These are phyloP conservation scores for Colletes gigas DNA, from an alignment of 1,140 invertebrate genomes.

Conservation along the genomic window DNA sequence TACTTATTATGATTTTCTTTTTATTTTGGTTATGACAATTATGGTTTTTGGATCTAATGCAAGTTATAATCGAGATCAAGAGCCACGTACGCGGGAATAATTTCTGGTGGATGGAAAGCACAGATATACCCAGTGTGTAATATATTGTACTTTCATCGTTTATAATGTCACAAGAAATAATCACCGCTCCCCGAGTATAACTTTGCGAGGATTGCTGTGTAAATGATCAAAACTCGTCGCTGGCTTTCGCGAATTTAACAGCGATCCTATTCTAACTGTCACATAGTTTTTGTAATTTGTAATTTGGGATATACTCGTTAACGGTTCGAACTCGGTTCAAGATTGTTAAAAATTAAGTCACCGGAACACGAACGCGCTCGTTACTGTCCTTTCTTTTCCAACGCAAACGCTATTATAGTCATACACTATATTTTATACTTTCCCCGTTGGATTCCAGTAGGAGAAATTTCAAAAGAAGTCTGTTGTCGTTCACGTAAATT, in stretches of 20 bases:
- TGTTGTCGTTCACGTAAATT: neutral
- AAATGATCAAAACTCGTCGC: neutral
- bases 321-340: neutral
- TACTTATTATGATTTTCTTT: no score
- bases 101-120: neutral
- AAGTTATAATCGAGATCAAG: no score
- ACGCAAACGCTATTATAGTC: neutral
- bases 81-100: no score
- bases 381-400: conserved; percentile 1
- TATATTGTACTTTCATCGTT: conserved; percentile 1
- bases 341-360: neutral
- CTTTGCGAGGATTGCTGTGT: neutral
- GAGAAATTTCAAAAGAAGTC: conserved; percentile 41
- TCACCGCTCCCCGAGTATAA: no score
- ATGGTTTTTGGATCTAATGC: no score
- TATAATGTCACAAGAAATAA: neutral
- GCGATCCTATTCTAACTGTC: neutral
- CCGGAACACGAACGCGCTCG: neutral
- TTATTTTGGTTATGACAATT: no score
- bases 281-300: neutral
- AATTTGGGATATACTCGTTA: neutral
- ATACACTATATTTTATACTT: conserved; percentile 34
- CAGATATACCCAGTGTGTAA: neutral
- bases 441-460: conserved; percentile 15
- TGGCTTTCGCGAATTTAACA: conserved; percentile 28